A percentile compares a stretch with the other conserved stretches of the same genome.
phyloP scores from a whole-genome alignment of 2,888 invertebrate genomes.

The Diplolepis rosae region DNA sequence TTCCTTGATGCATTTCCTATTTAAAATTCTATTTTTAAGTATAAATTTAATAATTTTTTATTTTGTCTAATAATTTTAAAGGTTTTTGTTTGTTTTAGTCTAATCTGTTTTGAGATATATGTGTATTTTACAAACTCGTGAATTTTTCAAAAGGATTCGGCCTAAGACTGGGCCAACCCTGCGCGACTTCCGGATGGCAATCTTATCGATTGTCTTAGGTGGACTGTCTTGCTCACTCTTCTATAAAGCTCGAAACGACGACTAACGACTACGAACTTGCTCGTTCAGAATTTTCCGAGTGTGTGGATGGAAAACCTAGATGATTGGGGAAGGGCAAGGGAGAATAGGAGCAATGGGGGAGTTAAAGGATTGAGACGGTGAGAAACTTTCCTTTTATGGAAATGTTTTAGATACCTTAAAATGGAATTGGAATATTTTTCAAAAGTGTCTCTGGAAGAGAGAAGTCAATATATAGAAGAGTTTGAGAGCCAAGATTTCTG shows the following conservation, averaged over 20 bases:
- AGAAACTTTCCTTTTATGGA: constrained; percentile 11
- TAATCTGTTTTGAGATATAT: constrained; percentile 1
- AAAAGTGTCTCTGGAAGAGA: neutral
- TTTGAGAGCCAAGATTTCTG: no score
- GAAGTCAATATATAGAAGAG: no score
- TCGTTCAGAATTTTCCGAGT: constrained; percentile 6
- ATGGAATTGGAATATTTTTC: constrained; percentile 28
- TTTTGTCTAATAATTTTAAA: no score
- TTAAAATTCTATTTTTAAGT: no score
- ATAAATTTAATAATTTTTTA: no score
- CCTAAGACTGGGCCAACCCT: constrained; percentile 32
- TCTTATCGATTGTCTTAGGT: constrained; percentile 30
- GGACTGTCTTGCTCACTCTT: constrained; percentile 8
- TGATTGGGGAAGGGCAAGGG: constrained; percentile 16
- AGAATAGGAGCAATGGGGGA: neutral
- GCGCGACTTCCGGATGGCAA: constrained; percentile 27
- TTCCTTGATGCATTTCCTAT: constrained; percentile 6
- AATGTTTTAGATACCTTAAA: constrained; percentile 15
- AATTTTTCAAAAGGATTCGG: constrained; percentile 34
- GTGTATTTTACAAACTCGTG: constrained; percentile 5
- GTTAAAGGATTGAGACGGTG: constrained; percentile 15
- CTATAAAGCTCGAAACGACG: constrained; percentile 22
- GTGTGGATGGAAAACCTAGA: constrained; percentile 24
- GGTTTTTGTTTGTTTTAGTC: no score
- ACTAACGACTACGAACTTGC: constrained; percentile 16